Base-by-base conservation (phyloP, 2,113 vertebrate species). In the Corythoichthys intestinalis region DNA sequence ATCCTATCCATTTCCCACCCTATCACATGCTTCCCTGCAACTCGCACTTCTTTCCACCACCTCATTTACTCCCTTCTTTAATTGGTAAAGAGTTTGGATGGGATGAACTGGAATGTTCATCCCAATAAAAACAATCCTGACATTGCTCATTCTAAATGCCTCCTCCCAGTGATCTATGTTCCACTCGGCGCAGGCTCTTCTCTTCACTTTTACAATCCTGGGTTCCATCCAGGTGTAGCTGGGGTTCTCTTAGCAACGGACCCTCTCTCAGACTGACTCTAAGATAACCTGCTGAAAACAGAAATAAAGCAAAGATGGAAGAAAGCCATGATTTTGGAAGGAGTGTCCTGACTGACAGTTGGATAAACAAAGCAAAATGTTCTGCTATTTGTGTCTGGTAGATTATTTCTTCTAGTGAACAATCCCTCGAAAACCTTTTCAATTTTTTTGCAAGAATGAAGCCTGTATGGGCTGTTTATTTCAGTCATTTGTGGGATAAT, bases 151-250 rank as follows among this genome's bases (percentile, higher is more conserved):
- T 82, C 74, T 54, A 78, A 80, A 85, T 86, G 6, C 12, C 66
- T 41, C 44, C 67, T 59, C 70, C 49, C 57, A 41, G 60, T 48
- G 72, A 77, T 46, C 65, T 60, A 81, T 80, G 72, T 60, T 73
- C 60, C 64, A 74, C 71, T 75, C 85, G 67, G 79, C 80, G 63
- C 35, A 57, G 69, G 62, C 57, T 73, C 61, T 46, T 62, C 66
- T 67, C 66, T 85, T 83, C 67, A 81, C 20, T 82, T 91, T 89
- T 81, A 88, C 81, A 88, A 88, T 50, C 62, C 70, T 81, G 77
- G 86, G 72, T 41, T 67, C 65, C 50, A 71, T 87, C 83, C 87
- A 88, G 73, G 61, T 71, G 76, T 50, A 60, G 73, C 47, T 77
- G 65, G 70, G 67, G 82, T 88, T 70, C 39, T 85, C 73, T 75